Conservation (phyloP, 64 coral and sea anemone genomes). For the Actinia tenebrosa region DNA sequence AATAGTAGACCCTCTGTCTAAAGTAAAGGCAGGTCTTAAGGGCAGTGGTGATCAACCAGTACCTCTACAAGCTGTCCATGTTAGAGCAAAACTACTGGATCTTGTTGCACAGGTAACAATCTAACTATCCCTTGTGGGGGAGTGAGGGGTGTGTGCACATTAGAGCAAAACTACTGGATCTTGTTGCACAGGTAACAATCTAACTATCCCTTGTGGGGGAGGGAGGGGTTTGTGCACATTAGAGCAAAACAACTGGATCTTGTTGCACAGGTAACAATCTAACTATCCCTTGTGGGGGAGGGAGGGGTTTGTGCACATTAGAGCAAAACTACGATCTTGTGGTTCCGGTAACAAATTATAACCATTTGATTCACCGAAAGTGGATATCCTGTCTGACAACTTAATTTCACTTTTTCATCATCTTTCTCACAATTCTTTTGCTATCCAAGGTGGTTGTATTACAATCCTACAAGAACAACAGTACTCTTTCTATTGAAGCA, state of each 20-base stretch:
- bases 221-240: constrained; percentile 54
- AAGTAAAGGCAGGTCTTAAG: constrained; percentile 72
- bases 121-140: no score
- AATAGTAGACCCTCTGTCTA: constrained; percentile 71
- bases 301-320: constrained; percentile 56
- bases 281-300: no score
- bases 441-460: constrained; percentile 73
- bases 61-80: constrained; percentile 77
- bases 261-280: constrained; percentile 60
- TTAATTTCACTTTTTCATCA: neutral
- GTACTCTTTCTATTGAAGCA: constrained; percentile 75
- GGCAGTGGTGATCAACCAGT: constrained; percentile 72
- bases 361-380: no score
- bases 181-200: constrained; percentile 65
- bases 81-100: constrained; percentile 78
- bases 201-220: no score
- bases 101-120: constrained; percentile 71
- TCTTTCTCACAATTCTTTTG: neutral
- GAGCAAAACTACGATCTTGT: constrained; percentile 77
- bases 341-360: no score
- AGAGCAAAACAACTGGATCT: constrained; percentile 76
- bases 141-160: constrained; percentile 51
- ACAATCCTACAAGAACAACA: constrained; percentile 82
- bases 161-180: constrained; percentile 73
- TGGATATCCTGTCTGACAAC: neutral